These are phyloP conservation scores for Pelusios castaneus DNA, from an alignment of 2,113 vertebrate genomes.

Conservation along the genomic window DNA sequence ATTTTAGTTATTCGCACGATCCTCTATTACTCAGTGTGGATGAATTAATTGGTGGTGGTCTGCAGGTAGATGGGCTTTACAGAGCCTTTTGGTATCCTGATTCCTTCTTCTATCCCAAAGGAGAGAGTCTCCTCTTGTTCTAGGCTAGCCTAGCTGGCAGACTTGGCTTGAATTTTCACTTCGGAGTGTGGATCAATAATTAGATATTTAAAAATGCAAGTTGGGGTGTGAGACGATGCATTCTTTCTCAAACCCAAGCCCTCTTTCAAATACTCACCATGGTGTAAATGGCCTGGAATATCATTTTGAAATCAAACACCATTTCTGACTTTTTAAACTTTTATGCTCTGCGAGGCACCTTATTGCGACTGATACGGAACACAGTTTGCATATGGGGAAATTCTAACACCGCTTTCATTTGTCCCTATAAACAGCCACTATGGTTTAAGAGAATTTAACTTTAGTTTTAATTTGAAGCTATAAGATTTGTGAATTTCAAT, in stretches of 20 bases:
- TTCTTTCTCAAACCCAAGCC: background rate
- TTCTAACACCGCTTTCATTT: background rate
- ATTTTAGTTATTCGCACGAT: background rate
- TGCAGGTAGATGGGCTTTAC: slow-evolving; percentile 25
- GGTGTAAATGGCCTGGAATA: background rate
- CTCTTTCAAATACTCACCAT: background rate
- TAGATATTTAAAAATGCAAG: background rate
- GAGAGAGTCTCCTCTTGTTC: background rate
- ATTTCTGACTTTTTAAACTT: no score
- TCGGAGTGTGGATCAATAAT: background rate
- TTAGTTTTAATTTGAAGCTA: background rate
- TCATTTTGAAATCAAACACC: no score
- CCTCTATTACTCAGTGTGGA: background rate
- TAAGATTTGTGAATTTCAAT: background rate
- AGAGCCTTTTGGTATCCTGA: background rate
- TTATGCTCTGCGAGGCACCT: background rate
- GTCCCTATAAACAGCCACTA: background rate
- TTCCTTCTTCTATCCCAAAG: background rate
- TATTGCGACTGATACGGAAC: background rate
- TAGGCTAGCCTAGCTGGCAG: background rate
- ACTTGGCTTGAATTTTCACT: background rate
- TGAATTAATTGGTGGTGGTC: slow-evolving; percentile 14
- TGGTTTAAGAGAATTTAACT: background rate
- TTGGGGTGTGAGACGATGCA: background rate
- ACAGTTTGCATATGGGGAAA: background rate